phyloP scores from a whole-genome alignment of 2,113 vertebrate species.

The Sylvietta virens region DNA sequence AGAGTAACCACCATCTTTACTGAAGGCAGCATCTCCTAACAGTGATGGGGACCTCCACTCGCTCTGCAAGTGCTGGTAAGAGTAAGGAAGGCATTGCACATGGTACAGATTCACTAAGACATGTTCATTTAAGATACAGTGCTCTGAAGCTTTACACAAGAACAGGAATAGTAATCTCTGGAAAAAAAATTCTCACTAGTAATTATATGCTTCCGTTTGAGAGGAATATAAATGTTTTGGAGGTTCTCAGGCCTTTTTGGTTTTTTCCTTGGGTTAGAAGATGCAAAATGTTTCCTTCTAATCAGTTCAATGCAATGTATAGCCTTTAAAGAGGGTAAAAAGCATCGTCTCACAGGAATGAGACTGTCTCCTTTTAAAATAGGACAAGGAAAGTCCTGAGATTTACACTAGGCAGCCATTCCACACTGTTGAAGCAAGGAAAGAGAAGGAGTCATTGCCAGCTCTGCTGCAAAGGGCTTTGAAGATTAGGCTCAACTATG shows the following conservation, averaged over 20 bases:
- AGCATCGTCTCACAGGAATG: neutral
- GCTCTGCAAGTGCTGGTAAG: neutral
- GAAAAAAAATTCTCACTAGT: neutral
- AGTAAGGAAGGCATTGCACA: neutral
- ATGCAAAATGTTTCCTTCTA: neutral
- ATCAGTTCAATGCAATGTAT: neutral
- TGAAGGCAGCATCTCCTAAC: neutral
- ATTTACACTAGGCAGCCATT: neutral
- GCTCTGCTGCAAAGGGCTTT: neutral
- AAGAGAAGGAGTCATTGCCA: neutral
- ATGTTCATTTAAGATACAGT: neutral
- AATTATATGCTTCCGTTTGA: neutral
- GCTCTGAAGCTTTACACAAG: neutral
- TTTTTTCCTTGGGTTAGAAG: neutral
- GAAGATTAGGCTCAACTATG: neutral
- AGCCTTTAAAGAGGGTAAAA: neutral
- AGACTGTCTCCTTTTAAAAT: neutral
- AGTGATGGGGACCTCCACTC: neutral
- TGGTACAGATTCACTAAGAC: neutral
- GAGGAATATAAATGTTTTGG: neutral
- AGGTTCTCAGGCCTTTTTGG: neutral
- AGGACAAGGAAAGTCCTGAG: neutral
- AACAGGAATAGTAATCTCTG: neutral
- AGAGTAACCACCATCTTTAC: neutral
- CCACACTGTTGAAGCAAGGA: neutral